Percentiles rank a stretch among this genome's conserved stretches.
phyloP scores from a whole-genome alignment of 2,113 vertebrate genomes.

The Pluvianellus socialis region DNA sequence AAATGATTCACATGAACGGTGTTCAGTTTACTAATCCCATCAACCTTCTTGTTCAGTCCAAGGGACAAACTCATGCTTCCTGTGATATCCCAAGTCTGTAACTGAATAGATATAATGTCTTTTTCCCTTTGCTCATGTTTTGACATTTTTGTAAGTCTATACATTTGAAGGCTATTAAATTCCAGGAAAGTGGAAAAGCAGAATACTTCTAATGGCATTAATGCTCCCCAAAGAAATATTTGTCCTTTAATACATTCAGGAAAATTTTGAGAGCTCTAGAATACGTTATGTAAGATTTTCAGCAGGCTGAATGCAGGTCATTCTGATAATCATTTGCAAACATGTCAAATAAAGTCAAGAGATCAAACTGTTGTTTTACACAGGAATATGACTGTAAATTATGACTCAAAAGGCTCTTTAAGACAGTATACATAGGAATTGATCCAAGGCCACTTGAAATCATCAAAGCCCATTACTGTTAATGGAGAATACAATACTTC shows the following conservation, averaged over 20 bases:
- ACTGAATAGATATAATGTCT: background rate
- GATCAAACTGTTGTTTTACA: background rate
- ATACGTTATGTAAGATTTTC: background rate
- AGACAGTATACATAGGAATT: background rate
- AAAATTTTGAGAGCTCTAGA: background rate
- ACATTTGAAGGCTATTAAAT: background rate
- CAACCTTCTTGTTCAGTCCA: conserved; percentile 15
- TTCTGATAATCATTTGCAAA: background rate
- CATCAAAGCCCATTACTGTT: background rate
- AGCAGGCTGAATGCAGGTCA: background rate
- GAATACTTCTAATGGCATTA: background rate
- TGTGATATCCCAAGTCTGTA: background rate
- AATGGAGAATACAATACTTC: background rate
- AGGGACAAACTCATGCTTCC: background rate
- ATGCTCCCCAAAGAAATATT: background rate
- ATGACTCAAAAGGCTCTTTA: background rate
- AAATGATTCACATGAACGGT: background rate
- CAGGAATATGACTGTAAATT: background rate
- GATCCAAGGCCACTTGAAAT: background rate
- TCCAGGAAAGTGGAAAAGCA: background rate
- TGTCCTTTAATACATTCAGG: background rate
- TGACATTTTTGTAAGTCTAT: background rate
- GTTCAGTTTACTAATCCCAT: background rate
- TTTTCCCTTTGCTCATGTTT: background rate
- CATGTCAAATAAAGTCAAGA: background rate